Evolutionary conservation across 2,113 vertebrate genomes (phyloP).

Genomic region (Ancistrus triradiatus): DNA sequence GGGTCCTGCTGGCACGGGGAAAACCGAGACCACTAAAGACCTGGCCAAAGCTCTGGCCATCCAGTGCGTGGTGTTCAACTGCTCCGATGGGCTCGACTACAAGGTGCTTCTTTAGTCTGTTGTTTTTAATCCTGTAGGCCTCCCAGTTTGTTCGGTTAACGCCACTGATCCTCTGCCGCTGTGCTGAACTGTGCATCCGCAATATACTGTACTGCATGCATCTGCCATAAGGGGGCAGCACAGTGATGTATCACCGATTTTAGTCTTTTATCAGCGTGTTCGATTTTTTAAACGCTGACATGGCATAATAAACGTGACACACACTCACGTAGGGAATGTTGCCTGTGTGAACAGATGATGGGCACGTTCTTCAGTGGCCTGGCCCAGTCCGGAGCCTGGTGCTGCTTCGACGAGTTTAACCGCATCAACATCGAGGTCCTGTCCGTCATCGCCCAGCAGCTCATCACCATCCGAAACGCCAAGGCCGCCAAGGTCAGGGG

Average conservation of each 20-base stretch:
- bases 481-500: slow-evolving; percentile 77
- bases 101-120: slow-evolving; percentile 65
- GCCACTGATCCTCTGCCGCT: too few species aligned
- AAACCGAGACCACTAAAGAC: slow-evolving; percentile 87
- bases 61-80: slow-evolving; percentile 88
- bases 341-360: slow-evolving; percentile 74
- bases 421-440: slow-evolving; percentile 80
- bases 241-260: neutral
- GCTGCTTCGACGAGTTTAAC: slow-evolving; percentile 83
- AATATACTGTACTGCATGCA: neutral
- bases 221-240: slow-evolving; percentile 1
- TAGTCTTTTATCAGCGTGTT: neutral
- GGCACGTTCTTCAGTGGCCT: slow-evolving; percentile 80
- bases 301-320: neutral
- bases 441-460: slow-evolving; percentile 79
- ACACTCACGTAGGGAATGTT: too few species aligned
- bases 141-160: too few species aligned
- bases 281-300: too few species aligned
- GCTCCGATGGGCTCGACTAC: slow-evolving; percentile 85
- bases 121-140: too few species aligned
- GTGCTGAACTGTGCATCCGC: neutral
- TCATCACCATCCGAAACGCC: slow-evolving; percentile 78
- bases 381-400: slow-evolving; percentile 79
- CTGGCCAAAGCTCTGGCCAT: slow-evolving; percentile 83
- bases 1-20: slow-evolving; percentile 83